Conservation (phyloP, 2,888 invertebrate species). For the Cryptocephalus moraei region DNA sequence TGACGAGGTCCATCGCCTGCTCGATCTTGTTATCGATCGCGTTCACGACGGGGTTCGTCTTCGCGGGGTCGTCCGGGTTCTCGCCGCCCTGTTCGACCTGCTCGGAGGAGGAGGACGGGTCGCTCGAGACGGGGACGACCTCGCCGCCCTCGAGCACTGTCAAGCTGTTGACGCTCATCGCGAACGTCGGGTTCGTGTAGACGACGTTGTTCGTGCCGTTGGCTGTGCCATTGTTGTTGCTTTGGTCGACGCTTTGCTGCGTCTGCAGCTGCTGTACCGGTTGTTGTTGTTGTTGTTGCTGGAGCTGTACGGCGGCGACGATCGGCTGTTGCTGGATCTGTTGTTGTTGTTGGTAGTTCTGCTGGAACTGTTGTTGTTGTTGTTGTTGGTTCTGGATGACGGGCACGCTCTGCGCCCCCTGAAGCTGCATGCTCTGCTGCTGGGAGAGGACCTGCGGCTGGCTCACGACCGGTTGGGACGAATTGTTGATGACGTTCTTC, state of each 20-base stretch:
- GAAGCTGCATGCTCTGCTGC: constrained; percentile 13
- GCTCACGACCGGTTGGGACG: constrained; percentile 12
- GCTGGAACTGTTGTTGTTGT: constrained; percentile 22
- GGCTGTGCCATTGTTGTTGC: constrained; percentile 11
- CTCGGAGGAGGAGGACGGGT: not conserved
- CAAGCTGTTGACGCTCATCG: constrained; percentile 31
- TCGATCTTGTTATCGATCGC: constrained; percentile 75
- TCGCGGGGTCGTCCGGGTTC: constrained; percentile 27
- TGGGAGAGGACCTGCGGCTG: constrained; percentile 11
- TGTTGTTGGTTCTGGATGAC: constrained; percentile 13
- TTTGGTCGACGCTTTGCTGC: constrained; percentile 6
- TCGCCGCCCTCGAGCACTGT: constrained; percentile 22
- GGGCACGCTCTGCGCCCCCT: constrained; percentile 10
- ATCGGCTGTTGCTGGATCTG: not conserved
- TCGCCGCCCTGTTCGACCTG: constrained; percentile 11
- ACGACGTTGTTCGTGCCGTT: constrained; percentile 28
- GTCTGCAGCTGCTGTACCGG: constrained; percentile 11
- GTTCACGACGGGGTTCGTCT: constrained; percentile 41
- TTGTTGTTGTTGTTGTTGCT: not conserved
- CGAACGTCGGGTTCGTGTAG: constrained; percentile 35
- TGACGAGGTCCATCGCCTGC: constrained; percentile 71
- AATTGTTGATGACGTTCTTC: constrained; percentile 29
- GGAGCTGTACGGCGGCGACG: not conserved
- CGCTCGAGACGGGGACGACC: not conserved
- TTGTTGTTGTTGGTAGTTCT: not conserved